phyloP scores from a whole-genome alignment of 2,113 vertebrate species.

The Zosterops lateralis region DNA sequence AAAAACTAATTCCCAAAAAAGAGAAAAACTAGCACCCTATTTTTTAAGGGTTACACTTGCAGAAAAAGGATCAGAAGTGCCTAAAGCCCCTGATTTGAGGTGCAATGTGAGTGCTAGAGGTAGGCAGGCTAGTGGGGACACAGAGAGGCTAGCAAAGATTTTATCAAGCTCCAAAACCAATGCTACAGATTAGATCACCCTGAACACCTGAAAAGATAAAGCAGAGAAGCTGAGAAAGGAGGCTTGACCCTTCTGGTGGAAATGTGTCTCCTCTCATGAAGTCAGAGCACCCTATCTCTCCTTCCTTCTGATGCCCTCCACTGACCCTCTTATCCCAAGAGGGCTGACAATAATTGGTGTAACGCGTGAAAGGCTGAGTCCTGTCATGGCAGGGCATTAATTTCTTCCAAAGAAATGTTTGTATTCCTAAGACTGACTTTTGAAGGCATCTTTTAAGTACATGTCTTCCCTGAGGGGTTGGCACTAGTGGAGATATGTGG shows the following conservation, averaged over 20 bases:
- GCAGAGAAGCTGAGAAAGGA: neutral
- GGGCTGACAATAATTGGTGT: neutral
- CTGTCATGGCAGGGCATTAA: neutral
- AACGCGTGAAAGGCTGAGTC: neutral
- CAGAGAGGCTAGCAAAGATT: neutral
- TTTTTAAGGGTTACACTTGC: neutral
- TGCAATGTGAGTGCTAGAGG: neutral
- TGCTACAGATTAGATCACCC: neutral
- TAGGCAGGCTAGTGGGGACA: neutral
- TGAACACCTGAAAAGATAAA: neutral
- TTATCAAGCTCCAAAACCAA: neutral
- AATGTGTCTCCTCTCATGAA: neutral
- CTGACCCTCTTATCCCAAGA: neutral
- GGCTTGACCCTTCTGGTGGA: neutral
- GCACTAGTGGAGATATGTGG: neutral
- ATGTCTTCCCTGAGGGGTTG: slow-evolving; percentile 10
- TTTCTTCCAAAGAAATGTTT: neutral
- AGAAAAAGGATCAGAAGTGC: neutral
- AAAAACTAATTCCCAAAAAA: neutral
- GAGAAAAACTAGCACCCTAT: neutral
- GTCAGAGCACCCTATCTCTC: neutral
- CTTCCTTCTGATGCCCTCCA: neutral
- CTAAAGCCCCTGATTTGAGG: neutral
- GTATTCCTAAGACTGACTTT: neutral
- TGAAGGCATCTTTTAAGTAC: slow-evolving; percentile 23